Evolutionary conservation across 64 coral and sea anemone species (phyloP).

Genomic region (Catalaphyllia jardinei): DNA sequence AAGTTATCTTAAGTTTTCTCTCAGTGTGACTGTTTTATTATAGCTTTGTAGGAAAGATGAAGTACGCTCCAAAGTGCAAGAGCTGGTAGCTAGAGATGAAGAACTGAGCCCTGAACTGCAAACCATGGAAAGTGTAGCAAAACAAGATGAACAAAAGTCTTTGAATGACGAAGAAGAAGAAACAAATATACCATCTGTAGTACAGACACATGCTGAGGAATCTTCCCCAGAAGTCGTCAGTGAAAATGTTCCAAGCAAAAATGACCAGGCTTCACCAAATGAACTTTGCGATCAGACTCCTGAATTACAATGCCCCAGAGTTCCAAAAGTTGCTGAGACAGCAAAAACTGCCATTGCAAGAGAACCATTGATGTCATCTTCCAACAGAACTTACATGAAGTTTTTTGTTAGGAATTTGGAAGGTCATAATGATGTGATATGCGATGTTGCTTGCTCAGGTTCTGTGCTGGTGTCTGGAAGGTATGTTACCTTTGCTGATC

Average conservation of each 20-base stretch:
- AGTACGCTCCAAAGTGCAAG: conserved; percentile 61
- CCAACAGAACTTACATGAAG: background rate
- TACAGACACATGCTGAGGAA: background rate
- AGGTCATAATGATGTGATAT: conserved; percentile 93
- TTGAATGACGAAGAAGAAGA: background rate
- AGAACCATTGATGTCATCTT: background rate
- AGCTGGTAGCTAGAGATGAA: conserved; percentile 52
- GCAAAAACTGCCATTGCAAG: background rate
- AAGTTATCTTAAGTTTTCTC: too few species aligned
- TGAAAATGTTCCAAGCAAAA: background rate
- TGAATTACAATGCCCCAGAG: background rate
- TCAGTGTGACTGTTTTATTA: background rate
- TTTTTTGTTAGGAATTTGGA: conserved; percentile 57
- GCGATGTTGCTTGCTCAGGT: conserved; percentile 54
- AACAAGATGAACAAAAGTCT: conserved; percentile 1
- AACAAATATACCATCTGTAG: background rate
- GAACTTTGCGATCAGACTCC: background rate
- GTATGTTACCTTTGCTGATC: conserved; percentile 21
- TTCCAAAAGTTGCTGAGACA: background rate
- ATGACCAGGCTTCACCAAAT: background rate
- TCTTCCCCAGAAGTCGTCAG: background rate
- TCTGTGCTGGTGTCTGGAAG: conserved; percentile 87
- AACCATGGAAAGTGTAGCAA: conserved; percentile 42
- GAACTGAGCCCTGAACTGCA: conserved; percentile 34
- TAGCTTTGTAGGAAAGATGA: conserved; percentile 66